A percentile compares a stretch with the other conserved stretches of the same genome.
phyloP scores from a whole-genome alignment of 1,140 invertebrate genomes.

The Psix sp. region DNA sequence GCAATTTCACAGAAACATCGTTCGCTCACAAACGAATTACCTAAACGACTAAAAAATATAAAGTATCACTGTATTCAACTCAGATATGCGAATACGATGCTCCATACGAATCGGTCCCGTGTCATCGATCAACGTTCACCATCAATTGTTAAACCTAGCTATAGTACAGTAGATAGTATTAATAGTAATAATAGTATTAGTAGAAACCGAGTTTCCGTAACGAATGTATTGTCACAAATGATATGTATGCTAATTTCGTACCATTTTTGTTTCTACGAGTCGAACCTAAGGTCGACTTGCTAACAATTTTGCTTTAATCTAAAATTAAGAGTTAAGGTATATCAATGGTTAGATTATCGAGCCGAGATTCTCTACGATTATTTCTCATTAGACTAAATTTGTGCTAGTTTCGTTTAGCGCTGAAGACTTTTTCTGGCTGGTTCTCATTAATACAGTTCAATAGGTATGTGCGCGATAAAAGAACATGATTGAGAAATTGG shows the following conservation, averaged over 20 bases:
- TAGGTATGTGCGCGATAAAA: conserved; percentile 58
- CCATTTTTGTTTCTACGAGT: conserved; percentile 60
- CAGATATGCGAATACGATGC: conserved; percentile 41
- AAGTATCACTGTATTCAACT: conserved; percentile 41
- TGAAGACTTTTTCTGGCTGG: conserved; percentile 66
- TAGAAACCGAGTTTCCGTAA: conserved; percentile 76
- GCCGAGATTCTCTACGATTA: conserved; percentile 65
- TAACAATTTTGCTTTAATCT: conserved; percentile 69
- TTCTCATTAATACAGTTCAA: conserved; percentile 48
- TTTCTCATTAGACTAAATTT: conserved; percentile 63
- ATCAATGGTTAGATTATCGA: conserved; percentile 53
- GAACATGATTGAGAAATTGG: conserved; percentile 59
- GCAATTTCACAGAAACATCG: conserved; percentile 32
- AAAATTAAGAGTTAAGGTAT: conserved; percentile 69
- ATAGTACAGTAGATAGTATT: conserved; percentile 52
- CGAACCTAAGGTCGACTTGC: conserved; percentile 62
- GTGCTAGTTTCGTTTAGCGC: conserved; percentile 51
- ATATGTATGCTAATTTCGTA: conserved; percentile 77
- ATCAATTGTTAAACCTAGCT: conserved; percentile 49
- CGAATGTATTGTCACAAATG: conserved; percentile 78
- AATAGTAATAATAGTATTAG: conserved; percentile 71
- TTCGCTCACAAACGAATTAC: conserved; percentile 37
- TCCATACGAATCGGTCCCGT: conserved; percentile 26
- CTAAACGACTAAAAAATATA: conserved; percentile 54
- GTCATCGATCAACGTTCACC: conserved; percentile 31